Base-by-base conservation (phyloP, 2,113 vertebrate genomes). In the Leptodactylus fuscus region DNA sequence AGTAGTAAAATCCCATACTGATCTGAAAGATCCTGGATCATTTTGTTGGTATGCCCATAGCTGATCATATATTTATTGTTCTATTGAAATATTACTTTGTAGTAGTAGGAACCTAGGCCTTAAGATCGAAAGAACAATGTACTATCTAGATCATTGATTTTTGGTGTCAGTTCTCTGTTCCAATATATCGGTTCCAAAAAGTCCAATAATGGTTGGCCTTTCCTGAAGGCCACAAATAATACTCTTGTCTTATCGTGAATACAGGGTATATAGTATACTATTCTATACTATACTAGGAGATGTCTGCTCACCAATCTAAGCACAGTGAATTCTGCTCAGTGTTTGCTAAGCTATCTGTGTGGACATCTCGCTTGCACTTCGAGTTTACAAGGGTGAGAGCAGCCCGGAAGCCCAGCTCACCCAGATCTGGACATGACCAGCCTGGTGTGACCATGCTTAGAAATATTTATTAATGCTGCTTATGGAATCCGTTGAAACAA, bases 311-410 rank as follows among this genome's bases (percentile, higher is more conserved):
- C 91, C 94, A 91, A 90, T 90, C 51, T 89, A 93, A 93, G 92
- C 92, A 91, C 89, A 86, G 93, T 93, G 90, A 27, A 91, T 88
- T 74, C 87, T 90, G 91, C 91, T 92, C 93, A 90, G 83, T 88
- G 88, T 87, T 93, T 93, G 91, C 92, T 93, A 91, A 87, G 92
- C 62, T 92, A 92, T 94, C 91, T 90, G 90, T 90, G 92, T 91
- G 96, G 96, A 92, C 96, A 95, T 96, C 96, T 95, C 96, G 94
- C 94, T 98, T 99, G 97, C 97, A 99, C 97, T 99, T 99, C 97
- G 96, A 98, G 97, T 99, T 99, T 99, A 99, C 97, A 99, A 97
- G 96, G 96, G 95, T 96, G 93, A 96, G 94, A 93, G 92, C 93
- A 92, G 95, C 93, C 96, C 95, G 94, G 96, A 91, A 89, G 90